Base-by-base conservation (phyloP, 2,113 vertebrate species). In the Dendropsophus ebraccatus region DNA sequence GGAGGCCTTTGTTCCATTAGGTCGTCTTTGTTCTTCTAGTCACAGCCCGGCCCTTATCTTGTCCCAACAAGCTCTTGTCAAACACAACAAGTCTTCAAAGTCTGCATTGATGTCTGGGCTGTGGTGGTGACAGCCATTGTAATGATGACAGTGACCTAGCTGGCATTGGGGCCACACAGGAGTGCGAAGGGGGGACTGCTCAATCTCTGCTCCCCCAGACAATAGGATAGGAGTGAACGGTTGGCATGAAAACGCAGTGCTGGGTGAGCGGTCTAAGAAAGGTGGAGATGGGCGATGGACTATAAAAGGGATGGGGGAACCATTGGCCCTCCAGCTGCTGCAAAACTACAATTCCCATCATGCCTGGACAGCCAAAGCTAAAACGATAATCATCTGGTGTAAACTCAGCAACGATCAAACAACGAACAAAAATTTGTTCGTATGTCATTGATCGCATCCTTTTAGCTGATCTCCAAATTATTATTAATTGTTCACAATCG, bases 41-140 rank as follows among this genome's bases (percentile, higher is more conserved):
- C 60, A 23, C 32, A 84, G 83, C 83, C 83, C 70, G 35, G 25
- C 83, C 83, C 70, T 49, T 76, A 84, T 76, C 83, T 76, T 84
- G 83, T 84, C 83, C 72, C 72, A 76, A 84, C 83, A 84, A 65
- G 83, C 54, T 75, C 82, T 60, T 62, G 54, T 84, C 83, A 76
- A 84, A 84, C 52, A 84, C 32, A 75, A 84, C 83, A 84, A 84
- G 37, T 76, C 72, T 76, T 76, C 56, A 76, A 84, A 84, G 72
- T 75, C 82, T 49, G 32, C 37, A 84, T 84, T 84, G 83, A 84
- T 84, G 83, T 84, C 52, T 83, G 82, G 50, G 82, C 49, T 49
- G 60, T 16, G 23, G 25, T 45, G 23, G 25, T 81, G 81, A 54
- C 30, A 73, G 10, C 72, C 73, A 76, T 77, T 16, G 2, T 32